Percentiles rank a stretch among this genome's conserved stretches.
Conservation (phyloP, 1,140 invertebrate genomes). For the Pseudomyrmex sp. region DNA sequence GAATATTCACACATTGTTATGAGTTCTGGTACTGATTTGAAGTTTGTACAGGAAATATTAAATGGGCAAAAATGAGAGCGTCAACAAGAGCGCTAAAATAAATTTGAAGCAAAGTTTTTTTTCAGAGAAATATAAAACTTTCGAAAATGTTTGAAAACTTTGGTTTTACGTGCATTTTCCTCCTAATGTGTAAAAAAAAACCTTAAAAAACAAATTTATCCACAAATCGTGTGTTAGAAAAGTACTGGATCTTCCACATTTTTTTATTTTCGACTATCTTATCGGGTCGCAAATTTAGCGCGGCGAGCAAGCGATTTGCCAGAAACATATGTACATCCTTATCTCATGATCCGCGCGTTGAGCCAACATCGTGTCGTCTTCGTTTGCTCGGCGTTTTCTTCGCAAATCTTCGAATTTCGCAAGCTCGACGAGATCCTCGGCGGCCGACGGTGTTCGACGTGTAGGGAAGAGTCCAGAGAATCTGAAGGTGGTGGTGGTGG, state of each 20-base stretch:
- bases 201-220: too few species aligned
- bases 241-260: not conserved
- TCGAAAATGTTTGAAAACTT: too few species aligned
- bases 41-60: not conserved
- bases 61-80: too few species aligned
- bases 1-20: too few species aligned
- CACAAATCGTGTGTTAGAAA: too few species aligned
- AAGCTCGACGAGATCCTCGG: constrained; percentile 32
- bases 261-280: not conserved
- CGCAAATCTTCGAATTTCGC: constrained; percentile 15
- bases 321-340: not conserved
- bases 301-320: too few species aligned
- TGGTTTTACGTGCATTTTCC: too few species aligned
- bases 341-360: not conserved
- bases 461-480: constrained; percentile 71
- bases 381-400: not conserved
- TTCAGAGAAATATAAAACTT: too few species aligned
- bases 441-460: constrained; percentile 57
- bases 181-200: too few species aligned
- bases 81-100: too few species aligned
- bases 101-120: too few species aligned
- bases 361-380: not conserved
- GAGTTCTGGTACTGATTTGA: too few species aligned
- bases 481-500: constrained; percentile 49
- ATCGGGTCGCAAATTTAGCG: not conserved